A percentile compares a stretch with the other conserved stretches of the same genome.
Evolutionary conservation across 92 coral and sea anemone genomes (phyloP).

Genomic region (Ricordea florida): DNA sequence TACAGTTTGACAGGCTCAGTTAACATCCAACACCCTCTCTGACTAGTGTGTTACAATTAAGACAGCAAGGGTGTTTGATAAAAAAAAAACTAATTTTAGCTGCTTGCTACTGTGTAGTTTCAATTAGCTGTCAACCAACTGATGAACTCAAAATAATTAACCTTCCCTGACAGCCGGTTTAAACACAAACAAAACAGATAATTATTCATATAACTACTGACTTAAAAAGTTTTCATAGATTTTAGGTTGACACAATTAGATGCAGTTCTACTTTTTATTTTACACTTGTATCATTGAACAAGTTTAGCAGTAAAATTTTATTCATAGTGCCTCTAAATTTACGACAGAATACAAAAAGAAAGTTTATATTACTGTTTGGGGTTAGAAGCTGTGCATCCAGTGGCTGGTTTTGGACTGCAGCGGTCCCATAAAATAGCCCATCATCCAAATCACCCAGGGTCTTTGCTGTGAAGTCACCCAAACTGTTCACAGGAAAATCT

Average conservation of each 20-base stretch:
- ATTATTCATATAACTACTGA: background rate
- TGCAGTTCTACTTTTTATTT: background rate
- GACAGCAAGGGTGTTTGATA: too few relatives aligned
- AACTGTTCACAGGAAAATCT: conserved; percentile 74
- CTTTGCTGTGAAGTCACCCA: conserved; percentile 79
- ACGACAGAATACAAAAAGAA: too few relatives aligned
- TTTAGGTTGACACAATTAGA: conserved; percentile 28
- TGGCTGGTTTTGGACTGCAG: conserved; percentile 78
- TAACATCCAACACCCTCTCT: too few relatives aligned
- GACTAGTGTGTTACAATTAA: too few relatives aligned
- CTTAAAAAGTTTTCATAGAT: background rate
- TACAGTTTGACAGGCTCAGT: too few relatives aligned
- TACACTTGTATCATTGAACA: background rate
- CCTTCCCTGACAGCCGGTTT: background rate
- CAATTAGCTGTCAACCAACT: too few relatives aligned
- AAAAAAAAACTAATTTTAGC: too few relatives aligned
- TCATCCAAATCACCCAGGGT: conserved; percentile 79
- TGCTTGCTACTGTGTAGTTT: too few relatives aligned
- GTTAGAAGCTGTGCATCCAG: conserved; percentile 75
- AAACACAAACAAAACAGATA: background rate
- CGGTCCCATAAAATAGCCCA: conserved; percentile 87
- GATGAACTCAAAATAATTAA: background rate
- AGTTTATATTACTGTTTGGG: conserved; percentile 70
- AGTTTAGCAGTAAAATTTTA: background rate
- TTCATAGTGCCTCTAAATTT: too few relatives aligned